These are phyloP conservation scores for Euschistus heros DNA, from an alignment of 1,140 invertebrate species.

Conservation along the genomic window DNA sequence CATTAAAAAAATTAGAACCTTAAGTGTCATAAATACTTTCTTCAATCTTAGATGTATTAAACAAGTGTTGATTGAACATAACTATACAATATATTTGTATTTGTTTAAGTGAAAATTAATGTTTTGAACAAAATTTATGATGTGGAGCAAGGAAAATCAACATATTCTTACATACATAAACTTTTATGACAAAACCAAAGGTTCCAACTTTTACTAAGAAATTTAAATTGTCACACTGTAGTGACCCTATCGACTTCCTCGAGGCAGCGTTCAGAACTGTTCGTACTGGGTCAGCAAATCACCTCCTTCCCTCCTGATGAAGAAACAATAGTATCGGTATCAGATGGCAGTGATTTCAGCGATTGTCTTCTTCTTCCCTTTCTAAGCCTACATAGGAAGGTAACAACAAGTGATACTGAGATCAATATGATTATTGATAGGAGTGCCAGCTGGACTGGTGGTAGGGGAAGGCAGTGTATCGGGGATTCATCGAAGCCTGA, in stretches of 20 bases:
- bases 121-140: too few relatives aligned
- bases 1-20: too few relatives aligned
- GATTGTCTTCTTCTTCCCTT: conserved; percentile 7
- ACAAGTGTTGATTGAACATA: too few relatives aligned
- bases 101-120: too few relatives aligned
- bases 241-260: conserved; percentile 72
- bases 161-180: too few relatives aligned
- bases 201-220: conserved; percentile 1
- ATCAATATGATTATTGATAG: conserved; percentile 38
- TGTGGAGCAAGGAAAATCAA: too few relatives aligned
- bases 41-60: too few relatives aligned
- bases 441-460: conserved; percentile 54
- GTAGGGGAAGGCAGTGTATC: conserved; percentile 61
- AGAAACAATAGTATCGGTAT: conserved; percentile 31
- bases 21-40: too few relatives aligned
- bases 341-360: conserved; percentile 30
- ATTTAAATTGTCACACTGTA: conserved; percentile 45
- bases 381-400: conserved; percentile 22
- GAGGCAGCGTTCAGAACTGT: conserved; percentile 82
- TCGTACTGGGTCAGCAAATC: conserved; percentile 79
- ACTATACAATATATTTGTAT: too few relatives aligned
- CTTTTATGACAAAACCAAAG: too few relatives aligned
- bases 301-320: conserved; percentile 51
- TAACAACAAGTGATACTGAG: conserved; percentile 32
- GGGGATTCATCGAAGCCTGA: conserved; percentile 77